Base-by-base conservation (phyloP, 2,888 invertebrate genomes). In the Drosophila parthenogenetica region DNA sequence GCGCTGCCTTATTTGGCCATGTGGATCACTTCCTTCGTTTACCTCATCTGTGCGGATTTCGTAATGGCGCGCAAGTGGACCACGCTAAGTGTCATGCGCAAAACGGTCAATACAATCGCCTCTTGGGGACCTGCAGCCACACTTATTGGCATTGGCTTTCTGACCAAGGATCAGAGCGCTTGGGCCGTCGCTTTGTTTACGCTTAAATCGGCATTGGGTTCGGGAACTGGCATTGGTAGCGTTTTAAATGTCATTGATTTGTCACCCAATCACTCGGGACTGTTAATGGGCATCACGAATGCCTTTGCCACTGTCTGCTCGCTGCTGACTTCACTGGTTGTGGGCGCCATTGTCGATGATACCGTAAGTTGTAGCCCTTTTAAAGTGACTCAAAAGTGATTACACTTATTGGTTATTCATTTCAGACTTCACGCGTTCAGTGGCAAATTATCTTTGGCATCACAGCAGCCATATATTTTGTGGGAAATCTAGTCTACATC, bases 381-480 rank as follows among this genome's bases (percentile, higher is more conserved):
- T 13, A 39, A 19, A 4, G 5, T 5, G 0, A 1, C 8, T 29
- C 50, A 5, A 2, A 25, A 22, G 2, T 14, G 1, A 43, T 40
- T 11, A 3, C 8, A 19, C 5, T 37, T 5, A 42, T 19, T 2
- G 5, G 22, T 5, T 22, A 1, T 45, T 8, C 11, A 39, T 55
- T 25, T 4, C 60, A 91, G 91, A 53, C 77, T 0, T 93, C 95
- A 63, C 93, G 94, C 1, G 69, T 87, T 0, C 94, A 95, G 87
- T 97, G 97, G 97, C 93, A 94, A 69, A 94, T 94, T 59, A 95
- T 96, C 25, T 97, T 97, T 91, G 94, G 94, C 84, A 92, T 89
- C 49, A 77, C 96, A 0, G 94, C 96, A 2, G 94, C 93, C 13
- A 92, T 96, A 5, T 96, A 96, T 86, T 93, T 95, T 70, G 89